phyloP scores from a whole-genome alignment of 2,797 vertebrate genomes.

The Aselliscus stoliczkanus region DNA sequence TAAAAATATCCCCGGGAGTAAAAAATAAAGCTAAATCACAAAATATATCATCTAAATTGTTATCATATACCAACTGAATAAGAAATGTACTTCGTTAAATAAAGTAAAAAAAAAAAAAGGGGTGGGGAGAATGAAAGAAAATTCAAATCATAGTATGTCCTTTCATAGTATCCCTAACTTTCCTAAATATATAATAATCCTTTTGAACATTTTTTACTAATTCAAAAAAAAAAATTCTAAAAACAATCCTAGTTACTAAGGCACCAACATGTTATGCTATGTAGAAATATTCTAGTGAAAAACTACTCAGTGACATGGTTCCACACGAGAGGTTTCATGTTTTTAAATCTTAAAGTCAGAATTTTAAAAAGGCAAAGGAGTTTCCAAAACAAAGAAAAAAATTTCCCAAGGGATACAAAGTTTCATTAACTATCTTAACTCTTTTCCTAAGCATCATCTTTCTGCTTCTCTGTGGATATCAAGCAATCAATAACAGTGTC shows the following conservation, averaged over 20 bases:
- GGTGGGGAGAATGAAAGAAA: constrained; percentile 22
- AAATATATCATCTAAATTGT: background rate
- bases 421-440: constrained; percentile 75
- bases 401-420: constrained; percentile 75
- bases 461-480: constrained; percentile 54
- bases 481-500: constrained; percentile 77
- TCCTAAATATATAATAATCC: constrained; percentile 20
- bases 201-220: background rate
- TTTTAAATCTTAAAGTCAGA: constrained; percentile 44
- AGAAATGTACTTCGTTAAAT: constrained; percentile 18
- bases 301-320: constrained; percentile 20
- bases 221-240: background rate
- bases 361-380: constrained; percentile 67
- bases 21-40: background rate
- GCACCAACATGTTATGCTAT: background rate
- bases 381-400: constrained; percentile 71
- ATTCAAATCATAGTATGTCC: background rate
- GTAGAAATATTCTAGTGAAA: constrained; percentile 45
- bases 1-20: background rate
- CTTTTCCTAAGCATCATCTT: constrained; percentile 62
- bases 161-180: constrained; percentile 33
- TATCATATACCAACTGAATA: background rate
- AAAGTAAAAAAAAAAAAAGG: background rate
- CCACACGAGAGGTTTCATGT: constrained; percentile 14
- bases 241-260: background rate